Evolutionary conservation across 2,888 invertebrate genomes (phyloP).

Genomic region (Marasmarcha lunaedactyla): DNA sequence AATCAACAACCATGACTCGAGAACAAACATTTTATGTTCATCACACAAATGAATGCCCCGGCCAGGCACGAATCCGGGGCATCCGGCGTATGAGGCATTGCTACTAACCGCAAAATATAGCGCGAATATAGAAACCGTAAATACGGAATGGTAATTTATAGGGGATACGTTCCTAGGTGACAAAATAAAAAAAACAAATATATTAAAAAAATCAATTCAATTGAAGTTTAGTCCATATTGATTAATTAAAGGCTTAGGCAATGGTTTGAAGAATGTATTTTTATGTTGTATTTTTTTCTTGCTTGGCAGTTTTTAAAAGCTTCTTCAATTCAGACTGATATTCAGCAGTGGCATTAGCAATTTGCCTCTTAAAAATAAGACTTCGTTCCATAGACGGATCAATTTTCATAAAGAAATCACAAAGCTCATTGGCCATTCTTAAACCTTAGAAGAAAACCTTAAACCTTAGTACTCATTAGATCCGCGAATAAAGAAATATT

Average conservation of each 20-base stretch:
- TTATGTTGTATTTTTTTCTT: slow-evolving; percentile 14
- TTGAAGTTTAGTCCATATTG: slow-evolving; percentile 3
- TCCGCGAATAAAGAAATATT: slow-evolving; percentile 8
- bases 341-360: too few species aligned
- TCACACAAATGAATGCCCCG: too few species aligned
- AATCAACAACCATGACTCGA: too few species aligned
- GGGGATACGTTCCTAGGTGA: slow-evolving; percentile 2
- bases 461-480: slow-evolving; percentile 5
- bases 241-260: slow-evolving; percentile 7
- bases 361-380: slow-evolving; percentile 6
- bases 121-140: slow-evolving; percentile 2
- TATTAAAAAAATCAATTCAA: slow-evolving; percentile 1
- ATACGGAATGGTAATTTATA: neutral
- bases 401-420: slow-evolving; percentile 19
- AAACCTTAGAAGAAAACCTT: too few species aligned
- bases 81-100: too few species aligned
- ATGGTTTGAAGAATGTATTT: slow-evolving; percentile 16
- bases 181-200: slow-evolving; percentile 1
- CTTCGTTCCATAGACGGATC: slow-evolving; percentile 18
- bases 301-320: slow-evolving; percentile 16
- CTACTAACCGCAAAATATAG: too few species aligned
- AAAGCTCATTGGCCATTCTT: slow-evolving; percentile 20
- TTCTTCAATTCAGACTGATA: slow-evolving; percentile 15
- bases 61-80: too few species aligned
- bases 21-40: too few species aligned